Evolutionary conservation across 2,797 vertebrate species (phyloP).

Genomic region (Chiloscyllium punctatum): DNA sequence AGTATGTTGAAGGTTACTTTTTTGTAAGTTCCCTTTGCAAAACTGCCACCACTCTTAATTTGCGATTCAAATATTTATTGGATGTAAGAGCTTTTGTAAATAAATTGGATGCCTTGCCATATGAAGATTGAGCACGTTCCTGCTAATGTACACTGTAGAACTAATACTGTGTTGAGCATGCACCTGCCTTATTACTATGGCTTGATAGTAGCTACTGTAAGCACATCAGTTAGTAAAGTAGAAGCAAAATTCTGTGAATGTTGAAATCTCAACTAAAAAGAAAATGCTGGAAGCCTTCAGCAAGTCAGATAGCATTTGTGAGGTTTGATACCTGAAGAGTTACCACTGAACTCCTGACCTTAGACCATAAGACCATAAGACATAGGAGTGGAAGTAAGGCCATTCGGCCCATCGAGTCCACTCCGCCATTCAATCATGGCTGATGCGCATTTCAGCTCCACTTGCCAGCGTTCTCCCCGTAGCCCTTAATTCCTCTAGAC

Average conservation of each 20-base stretch:
- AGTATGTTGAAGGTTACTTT: background rate
- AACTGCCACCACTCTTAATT: background rate
- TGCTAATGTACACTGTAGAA: background rate
- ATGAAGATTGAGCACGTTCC: background rate
- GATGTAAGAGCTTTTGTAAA: background rate
- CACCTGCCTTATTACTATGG: background rate
- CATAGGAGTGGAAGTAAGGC: too few species aligned
- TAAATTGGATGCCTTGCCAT: background rate
- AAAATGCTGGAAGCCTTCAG: background rate
- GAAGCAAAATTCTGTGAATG: background rate
- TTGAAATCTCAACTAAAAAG: background rate
- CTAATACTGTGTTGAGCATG: background rate
- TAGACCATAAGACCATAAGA: too few species aligned
- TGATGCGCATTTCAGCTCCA: too few species aligned
- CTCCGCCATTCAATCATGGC: too few species aligned
- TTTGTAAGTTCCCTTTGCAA: background rate
- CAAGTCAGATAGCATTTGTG: background rate
- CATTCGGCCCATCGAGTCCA: too few species aligned
- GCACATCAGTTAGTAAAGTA: background rate
- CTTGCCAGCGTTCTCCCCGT: too few species aligned
- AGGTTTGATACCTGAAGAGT: background rate
- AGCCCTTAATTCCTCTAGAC: too few species aligned
- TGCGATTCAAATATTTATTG: background rate
- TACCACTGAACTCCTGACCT: background rate
- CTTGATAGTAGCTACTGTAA: background rate